Evolutionary conservation across 2,113 vertebrate genomes (phyloP).

Genomic region (Vidua chalybeata): DNA sequence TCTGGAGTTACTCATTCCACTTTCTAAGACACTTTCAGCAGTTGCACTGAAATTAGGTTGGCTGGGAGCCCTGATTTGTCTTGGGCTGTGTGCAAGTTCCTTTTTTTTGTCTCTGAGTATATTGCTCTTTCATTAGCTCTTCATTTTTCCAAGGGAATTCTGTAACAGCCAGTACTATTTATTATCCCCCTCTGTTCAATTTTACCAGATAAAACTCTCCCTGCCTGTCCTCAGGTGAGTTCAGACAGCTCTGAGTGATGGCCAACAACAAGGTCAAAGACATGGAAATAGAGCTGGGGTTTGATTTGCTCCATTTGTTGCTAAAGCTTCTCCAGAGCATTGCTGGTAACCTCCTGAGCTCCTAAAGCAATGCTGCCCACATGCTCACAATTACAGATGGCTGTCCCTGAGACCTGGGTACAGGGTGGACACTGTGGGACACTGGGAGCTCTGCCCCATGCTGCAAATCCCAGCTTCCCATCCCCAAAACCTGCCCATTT

Average conservation of each 20-base stretch:
- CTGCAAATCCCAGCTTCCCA: neutral
- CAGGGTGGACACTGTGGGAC: neutral
- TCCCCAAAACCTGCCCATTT: neutral
- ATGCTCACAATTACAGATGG: neutral
- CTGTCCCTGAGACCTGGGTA: neutral
- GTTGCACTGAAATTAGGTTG: neutral
- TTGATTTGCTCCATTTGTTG: neutral
- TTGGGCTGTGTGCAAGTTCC: neutral
- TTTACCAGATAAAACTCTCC: neutral
- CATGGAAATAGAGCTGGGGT: neutral
- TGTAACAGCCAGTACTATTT: neutral
- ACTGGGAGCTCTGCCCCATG: rapidly evolving
- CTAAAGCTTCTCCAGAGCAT: neutral
- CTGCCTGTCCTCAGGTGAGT: neutral
- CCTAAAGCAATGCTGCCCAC: neutral
- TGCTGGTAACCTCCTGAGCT: neutral
- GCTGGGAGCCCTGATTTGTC: neutral
- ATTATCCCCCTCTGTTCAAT: neutral
- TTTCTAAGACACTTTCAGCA: neutral
- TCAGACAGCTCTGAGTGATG: neutral
- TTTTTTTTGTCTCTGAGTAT: conserved; percentile 1
- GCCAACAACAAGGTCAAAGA: neutral
- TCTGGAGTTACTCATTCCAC: neutral
- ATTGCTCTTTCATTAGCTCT: neutral
- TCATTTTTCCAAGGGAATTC: neutral